Base-by-base conservation (phyloP, 2,888 invertebrate species). In the Agonopterix subpropinquella region DNA sequence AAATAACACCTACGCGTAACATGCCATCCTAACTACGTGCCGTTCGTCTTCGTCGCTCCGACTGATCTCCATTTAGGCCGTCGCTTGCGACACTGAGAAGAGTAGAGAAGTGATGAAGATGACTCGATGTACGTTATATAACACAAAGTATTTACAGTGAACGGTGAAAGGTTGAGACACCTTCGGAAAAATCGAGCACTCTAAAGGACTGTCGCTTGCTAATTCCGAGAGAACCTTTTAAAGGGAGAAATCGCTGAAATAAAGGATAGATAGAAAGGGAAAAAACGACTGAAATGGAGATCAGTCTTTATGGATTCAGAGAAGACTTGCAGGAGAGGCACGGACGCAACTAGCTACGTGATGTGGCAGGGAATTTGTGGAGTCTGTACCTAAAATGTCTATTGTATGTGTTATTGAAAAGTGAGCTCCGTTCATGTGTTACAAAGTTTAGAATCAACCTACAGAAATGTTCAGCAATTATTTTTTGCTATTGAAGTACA, bases 351-450 rank as follows among this genome's bases (percentile, higher is more conserved):
- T 75, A 75, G 64, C 75, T 76, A 77, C 58, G 65, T 75, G 60
- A 58, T 65, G 64, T 68, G 60, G 66, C 59, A 67, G 65, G 65
- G 67, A 53, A 63, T 46, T 51, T 79, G 79, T 79, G 62, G 39
- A 77, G 77, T 78, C 73, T 76, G 78, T 78, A 70, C 76, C 70
- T 70, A 67, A 50, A 57, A 53, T 28, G 61, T 55, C 11, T 10
- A 10, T 41, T 37, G 45, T 47, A 13, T 39, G 47, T 78, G 79
- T 80, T 41, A 62, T 62, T 80, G 80, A 58, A 55, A 53, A 75
- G 77, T 81, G 61, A 64, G 59, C 57, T 70, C 50, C 73, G 75
- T 73, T 60, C 54, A 53, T 52, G 61, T 47, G 45, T 57, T 56
- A 61, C 61, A 51, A 49, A 66, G 65, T 72, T 58, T 49, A 55